A percentile compares a stretch with the other conserved stretches of the same genome.
Evolutionary conservation across 2,113 vertebrate genomes (phyloP).

Genomic region (Passerina amoena): DNA sequence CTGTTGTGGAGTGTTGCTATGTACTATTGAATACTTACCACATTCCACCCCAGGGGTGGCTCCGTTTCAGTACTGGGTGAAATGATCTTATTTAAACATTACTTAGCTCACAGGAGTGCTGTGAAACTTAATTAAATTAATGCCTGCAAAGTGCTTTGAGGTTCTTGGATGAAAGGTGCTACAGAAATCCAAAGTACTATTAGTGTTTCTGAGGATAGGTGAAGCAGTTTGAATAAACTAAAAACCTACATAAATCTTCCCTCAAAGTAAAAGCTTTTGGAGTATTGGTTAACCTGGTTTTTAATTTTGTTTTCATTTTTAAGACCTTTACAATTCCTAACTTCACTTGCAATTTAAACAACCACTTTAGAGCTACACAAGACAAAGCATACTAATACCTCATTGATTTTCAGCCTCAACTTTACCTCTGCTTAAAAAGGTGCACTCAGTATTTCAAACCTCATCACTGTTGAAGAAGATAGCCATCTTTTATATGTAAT

Average conservation of each 20-base stretch:
- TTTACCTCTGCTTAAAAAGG: neutral
- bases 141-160: conserved; percentile 55
- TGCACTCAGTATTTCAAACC: neutral
- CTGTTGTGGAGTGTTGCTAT: conserved; percentile 8
- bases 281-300: neutral
- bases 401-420: neutral
- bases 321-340: neutral
- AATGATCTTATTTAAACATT: conserved; percentile 66
- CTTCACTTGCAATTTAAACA: conserved; percentile 1
- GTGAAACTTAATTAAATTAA: conserved; percentile 68
- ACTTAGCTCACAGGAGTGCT: conserved; percentile 53
- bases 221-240: conserved; percentile 17
- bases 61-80: conserved; percentile 45
- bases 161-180: conserved; percentile 58
- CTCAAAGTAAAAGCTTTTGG: neutral
- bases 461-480: neutral
- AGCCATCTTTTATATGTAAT: neutral
- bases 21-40: neutral
- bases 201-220: conserved; percentile 24
- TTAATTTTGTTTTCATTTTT: conserved; percentile 3
- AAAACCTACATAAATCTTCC: conserved; percentile 18
- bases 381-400: neutral
- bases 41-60: conserved; percentile 46
- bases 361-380: neutral
- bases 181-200: conserved; percentile 40